These are phyloP conservation scores for Corythoichthys haematopterus DNA, from an alignment of 2,113 vertebrate genomes.

Conservation along the genomic window DNA sequence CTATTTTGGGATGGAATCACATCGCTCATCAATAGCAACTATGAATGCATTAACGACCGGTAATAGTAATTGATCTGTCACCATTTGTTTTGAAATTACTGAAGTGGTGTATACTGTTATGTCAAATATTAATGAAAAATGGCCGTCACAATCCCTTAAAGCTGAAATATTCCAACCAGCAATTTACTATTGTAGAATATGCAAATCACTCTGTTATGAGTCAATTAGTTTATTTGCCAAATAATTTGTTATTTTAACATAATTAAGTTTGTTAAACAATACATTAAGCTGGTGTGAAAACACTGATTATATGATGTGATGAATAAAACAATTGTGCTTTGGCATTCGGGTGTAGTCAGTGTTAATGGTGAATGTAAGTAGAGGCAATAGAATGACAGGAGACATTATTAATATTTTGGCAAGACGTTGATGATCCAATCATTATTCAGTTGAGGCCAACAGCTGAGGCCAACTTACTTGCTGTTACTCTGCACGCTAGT, in stretches of 20 bases:
- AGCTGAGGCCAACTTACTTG: background rate
- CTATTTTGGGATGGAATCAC: conserved; percentile 32
- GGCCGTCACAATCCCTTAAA: background rate
- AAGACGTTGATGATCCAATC: background rate
- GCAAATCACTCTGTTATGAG: background rate
- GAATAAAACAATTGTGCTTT: background rate
- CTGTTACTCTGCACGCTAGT: background rate
- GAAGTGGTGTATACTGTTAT: background rate
- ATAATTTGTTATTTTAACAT: too few relatives aligned
- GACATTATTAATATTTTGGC: background rate
- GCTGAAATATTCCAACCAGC: background rate
- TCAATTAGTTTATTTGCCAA: too few relatives aligned
- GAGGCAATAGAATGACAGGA: background rate
- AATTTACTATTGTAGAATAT: background rate
- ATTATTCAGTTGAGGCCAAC: background rate
- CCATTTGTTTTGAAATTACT: background rate
- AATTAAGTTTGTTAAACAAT: background rate
- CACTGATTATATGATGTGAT: background rate
- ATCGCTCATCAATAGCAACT: conserved; percentile 15
- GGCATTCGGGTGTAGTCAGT: background rate
- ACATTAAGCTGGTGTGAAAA: background rate
- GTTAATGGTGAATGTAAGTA: background rate
- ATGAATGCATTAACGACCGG: background rate
- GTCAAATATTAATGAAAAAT: background rate
- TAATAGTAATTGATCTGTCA: conserved; percentile 5